phyloP scores from a whole-genome alignment of 2,797 vertebrate species.

The Mionectes olivaceus region DNA sequence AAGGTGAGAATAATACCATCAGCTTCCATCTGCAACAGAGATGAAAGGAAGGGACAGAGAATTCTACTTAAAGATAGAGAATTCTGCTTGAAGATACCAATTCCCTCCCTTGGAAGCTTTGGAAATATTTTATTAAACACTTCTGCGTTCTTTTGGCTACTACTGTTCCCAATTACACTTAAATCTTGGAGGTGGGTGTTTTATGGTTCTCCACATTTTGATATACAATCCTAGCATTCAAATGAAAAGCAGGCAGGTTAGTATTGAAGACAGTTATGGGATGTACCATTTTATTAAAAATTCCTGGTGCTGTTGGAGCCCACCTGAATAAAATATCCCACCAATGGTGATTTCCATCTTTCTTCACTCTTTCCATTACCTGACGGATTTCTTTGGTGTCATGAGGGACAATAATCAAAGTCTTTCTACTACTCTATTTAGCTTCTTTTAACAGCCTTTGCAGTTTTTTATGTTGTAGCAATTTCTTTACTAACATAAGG shows the following conservation, averaged over 20 bases:
- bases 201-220: neutral
- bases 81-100: neutral
- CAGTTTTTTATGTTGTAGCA: neutral
- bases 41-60: neutral
- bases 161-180: neutral
- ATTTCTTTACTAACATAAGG: neutral
- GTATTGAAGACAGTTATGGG: neutral
- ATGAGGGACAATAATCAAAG: neutral
- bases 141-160: neutral
- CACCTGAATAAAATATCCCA: neutral
- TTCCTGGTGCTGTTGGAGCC: neutral
- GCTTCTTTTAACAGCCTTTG: neutral
- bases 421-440: neutral
- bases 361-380: neutral
- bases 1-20: neutral
- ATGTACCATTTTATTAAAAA: neutral
- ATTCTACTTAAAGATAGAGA: neutral
- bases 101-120: neutral
- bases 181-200: neutral
- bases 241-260: neutral
- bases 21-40: neutral
- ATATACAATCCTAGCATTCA: neutral
- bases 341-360: neutral
- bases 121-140: neutral
- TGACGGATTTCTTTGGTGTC: neutral